Base-by-base conservation (phyloP, 2,113 vertebrate genomes). In the Ctenomys sociabilis region DNA sequence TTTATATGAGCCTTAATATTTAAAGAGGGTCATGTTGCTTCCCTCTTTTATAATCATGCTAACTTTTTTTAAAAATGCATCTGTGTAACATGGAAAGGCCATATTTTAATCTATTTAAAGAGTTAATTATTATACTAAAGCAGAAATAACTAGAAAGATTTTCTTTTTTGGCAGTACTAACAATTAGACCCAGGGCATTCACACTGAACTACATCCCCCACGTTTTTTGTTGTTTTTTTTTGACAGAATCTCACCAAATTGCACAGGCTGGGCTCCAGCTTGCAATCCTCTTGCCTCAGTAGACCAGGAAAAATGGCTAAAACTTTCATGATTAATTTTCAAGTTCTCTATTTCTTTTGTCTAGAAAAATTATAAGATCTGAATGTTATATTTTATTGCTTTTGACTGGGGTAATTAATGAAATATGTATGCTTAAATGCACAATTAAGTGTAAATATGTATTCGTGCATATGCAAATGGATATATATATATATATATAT, bases 21-120 rank as follows among this genome's bases (percentile, higher is more conserved):
- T 88, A 93, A 75, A 90, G 28, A 30, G 37, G n/a, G 3, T 5
- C 54, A 54, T 24, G 84, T 83, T 24, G 84, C 78, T 91, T 64
- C 40, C 57, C 10, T 93, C 37, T 92, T 16, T 81, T n/a, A n/a
- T 80, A 94, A 91, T 82, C 35, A 95, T 85, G 7, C 82, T 93
- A 59, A 85, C 49, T 75, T 30, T 81, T 59, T 64, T 2, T 80
- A 35, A 91, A 73, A 57, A 85, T 66, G 9, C 35, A 93, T 66
- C 57, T 95, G 40, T 1, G 17, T 5, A 30, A 87, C 37, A 64
- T 80, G 24, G 4, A 68, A 88, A 73, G 3, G 77, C 4, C 54
- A 78, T 72, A 63, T 72, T 83, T 95, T 64, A 82, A 90, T 83
- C 21, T 35, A 90, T 32, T 32, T n/a, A 81, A 87, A 72, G n/a